Conservation (phyloP, 2,797 vertebrate species). For the Sebastiscus albofasciatus region DNA sequence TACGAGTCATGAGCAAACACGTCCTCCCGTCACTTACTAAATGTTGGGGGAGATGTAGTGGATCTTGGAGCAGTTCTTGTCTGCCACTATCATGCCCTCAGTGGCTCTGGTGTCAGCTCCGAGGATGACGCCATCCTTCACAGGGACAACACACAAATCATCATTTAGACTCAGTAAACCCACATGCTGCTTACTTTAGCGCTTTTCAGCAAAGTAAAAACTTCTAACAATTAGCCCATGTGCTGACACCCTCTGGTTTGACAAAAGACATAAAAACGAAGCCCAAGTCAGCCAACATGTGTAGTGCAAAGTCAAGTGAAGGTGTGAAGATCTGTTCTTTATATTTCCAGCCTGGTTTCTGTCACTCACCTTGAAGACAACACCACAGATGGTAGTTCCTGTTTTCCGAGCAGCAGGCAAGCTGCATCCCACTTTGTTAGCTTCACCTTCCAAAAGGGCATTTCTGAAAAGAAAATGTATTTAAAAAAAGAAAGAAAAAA, state of each 20-base stretch:
- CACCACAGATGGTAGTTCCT: conserved; percentile 95
- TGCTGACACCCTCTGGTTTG: neutral
- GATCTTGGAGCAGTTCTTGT: conserved; percentile 99
- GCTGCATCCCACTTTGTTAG: conserved; percentile 81
- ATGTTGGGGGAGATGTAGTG: conserved; percentile 98
- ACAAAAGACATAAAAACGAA: too few relatives aligned
- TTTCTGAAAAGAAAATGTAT: conserved; percentile 81
- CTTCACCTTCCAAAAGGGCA: conserved; percentile 85
- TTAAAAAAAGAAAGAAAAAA: too few relatives aligned
- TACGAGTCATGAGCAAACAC: neutral
- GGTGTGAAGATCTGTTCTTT: neutral
- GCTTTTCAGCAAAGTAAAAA: neutral
- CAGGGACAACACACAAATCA: conserved; percentile 19
- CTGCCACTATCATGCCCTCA: conserved; percentile 96
- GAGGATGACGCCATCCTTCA: conserved; percentile 90
- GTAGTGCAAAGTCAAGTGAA: neutral
- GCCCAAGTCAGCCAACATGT: neutral
- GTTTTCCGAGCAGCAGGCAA: conserved; percentile 93
- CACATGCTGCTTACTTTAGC: neutral
- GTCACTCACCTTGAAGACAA: conserved; percentile 91
- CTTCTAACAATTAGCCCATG: neutral
- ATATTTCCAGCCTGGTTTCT: neutral
- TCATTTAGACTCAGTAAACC: neutral
- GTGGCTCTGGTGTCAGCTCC: conserved; percentile 97
- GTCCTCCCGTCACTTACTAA: conserved; percentile 86